Base-by-base conservation (phyloP, 2,888 invertebrate genomes). In the Deilephila elpenor region DNA sequence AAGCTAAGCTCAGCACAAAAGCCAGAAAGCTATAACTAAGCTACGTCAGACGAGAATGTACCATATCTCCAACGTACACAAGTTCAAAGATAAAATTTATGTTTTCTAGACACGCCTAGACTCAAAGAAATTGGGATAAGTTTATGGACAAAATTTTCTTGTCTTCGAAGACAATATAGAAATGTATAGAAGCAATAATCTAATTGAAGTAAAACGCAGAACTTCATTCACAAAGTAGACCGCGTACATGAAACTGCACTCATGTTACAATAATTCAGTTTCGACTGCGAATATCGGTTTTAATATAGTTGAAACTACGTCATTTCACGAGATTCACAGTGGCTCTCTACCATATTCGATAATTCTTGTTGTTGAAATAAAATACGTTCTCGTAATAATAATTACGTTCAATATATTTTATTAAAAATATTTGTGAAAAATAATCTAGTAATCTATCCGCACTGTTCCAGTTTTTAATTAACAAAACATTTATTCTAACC, bases 1-100 rank as follows among this genome's bases (percentile, higher is more conserved):
- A 71, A 75, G 71, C 70, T 70, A 64, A 67, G n/a, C 34, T 59
- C 37, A 59, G 44, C 56, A 59, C 37, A 59, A 73, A 64, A 64
- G 56, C 20, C 19, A 34, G 17, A 67, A 37, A 19, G 44, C 20
- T n/a, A 37, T 19, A 25, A 59, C 20, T 67, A 25, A 67, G 56
- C 1, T 19, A 20, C 8, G 11, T 72, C 25, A 29, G 17, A 8
- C 37, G 20, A 56, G 14, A 17, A 56, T 70, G 17, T 53, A 64
- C 20, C 44, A n/a, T 20, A 44, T 34, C 34, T 25, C 0, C 11
- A 34, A 34, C 29, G 34, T 62, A 7, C 11, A 44, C 3, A 44
- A 44, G 34, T n/a, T 17, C 5, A 62, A 17, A 32, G 17, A 17
- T 19, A 61, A 32, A 32, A 34, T 19, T 17, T n/a, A 2, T 44